These are phyloP conservation scores for Lamellibrachia satsuma DNA, from an alignment of 2,888 invertebrate species.

Conservation along the genomic window DNA sequence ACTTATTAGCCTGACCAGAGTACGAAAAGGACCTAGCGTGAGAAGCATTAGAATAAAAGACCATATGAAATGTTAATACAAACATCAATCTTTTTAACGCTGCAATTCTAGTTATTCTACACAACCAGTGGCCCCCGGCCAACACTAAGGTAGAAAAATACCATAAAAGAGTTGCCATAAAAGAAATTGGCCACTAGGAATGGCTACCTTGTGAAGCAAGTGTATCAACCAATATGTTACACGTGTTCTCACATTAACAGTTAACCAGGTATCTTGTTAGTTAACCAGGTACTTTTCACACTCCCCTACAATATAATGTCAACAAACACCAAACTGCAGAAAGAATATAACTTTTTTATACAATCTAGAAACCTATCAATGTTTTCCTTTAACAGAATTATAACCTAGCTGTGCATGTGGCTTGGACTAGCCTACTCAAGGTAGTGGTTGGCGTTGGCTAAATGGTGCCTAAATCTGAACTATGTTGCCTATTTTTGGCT, in stretches of 20 bases:
- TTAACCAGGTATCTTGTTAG: background rate
- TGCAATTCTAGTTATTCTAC: too few relatives aligned
- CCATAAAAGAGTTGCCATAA: too few relatives aligned
- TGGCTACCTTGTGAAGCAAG: too few relatives aligned
- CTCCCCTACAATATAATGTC: background rate
- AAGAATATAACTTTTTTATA: background rate
- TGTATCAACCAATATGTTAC: too few relatives aligned
- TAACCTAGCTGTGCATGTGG: background rate
- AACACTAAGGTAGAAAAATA: too few relatives aligned
- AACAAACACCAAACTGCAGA: background rate
- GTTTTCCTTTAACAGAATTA: background rate
- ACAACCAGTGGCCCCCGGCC: too few relatives aligned
- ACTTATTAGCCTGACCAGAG: too few relatives aligned
- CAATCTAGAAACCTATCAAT: background rate
- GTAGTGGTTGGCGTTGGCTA: background rate
- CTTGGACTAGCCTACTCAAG: background rate
- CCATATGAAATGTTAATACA: too few relatives aligned
- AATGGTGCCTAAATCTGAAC: slow-evolving; percentile 4
- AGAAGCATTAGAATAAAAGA: too few relatives aligned
- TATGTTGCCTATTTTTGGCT: background rate
- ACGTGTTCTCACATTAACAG: background rate
- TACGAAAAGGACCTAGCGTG: too few relatives aligned
- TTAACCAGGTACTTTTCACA: background rate
- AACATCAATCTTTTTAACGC: too few relatives aligned
- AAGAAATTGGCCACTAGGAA: too few relatives aligned